phyloP scores from a whole-genome alignment of 2,113 vertebrate genomes.

The Actenoides lindsayi region DNA sequence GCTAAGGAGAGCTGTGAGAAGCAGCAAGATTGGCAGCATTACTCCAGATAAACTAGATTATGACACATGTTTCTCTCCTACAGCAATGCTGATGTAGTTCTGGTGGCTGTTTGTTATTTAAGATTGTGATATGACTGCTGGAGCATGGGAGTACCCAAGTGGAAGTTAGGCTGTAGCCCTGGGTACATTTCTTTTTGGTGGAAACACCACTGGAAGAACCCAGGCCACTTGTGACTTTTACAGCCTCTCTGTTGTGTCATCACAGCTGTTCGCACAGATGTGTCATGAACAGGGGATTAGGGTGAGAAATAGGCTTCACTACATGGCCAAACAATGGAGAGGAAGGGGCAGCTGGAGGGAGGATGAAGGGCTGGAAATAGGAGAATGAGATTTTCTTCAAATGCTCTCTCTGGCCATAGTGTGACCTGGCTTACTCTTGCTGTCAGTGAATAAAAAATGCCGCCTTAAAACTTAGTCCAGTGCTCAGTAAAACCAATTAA shows the following conservation, averaged over 20 bases:
- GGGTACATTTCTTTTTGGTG: rapidly evolving
- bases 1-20: not conserved
- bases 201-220: not conserved
- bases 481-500: not conserved
- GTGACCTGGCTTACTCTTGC: not conserved
- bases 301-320: not conserved
- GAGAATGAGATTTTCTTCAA: not conserved
- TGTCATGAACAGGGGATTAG: rapidly evolving
- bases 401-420: not conserved
- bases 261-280: not conserved
- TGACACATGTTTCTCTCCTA: not conserved
- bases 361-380: not conserved
- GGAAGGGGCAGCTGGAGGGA: not conserved
- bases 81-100: not conserved
- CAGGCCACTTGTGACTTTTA: not conserved
- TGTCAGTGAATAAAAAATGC: not conserved
- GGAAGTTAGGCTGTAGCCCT: not conserved
- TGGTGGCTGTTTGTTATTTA: not conserved
- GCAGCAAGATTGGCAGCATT: not conserved
- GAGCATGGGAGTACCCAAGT: not conserved
- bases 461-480: not conserved
- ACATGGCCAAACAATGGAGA: not conserved
- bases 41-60: not conserved
- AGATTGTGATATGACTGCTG: not conserved
- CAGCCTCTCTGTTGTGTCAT: not conserved